phyloP scores from a whole-genome alignment of 2,888 invertebrate species.

The Muscina levida region DNA sequence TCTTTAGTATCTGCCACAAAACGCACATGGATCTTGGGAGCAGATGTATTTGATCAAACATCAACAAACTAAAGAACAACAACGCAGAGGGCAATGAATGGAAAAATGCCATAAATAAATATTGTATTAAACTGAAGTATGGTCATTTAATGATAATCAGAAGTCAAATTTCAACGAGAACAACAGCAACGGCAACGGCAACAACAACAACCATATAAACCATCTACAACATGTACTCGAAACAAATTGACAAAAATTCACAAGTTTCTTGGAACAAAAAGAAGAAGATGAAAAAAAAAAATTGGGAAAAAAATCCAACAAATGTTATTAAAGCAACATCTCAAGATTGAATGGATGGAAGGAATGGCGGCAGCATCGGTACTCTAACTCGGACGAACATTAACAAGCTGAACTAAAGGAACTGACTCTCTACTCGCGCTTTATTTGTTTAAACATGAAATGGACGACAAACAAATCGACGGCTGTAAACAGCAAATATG shows the following conservation, averaged over 20 bases:
- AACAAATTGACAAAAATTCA: conserved; percentile 40
- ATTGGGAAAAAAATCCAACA: conserved; percentile 23
- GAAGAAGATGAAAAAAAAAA: not conserved
- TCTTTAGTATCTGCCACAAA: conserved; percentile 31
- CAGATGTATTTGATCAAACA: conserved; percentile 57
- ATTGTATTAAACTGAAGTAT: conserved; percentile 45
- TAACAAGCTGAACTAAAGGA: not conserved
- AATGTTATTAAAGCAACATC: conserved; percentile 41
- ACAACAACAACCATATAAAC: too few relatives aligned
- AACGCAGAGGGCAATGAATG: not conserved
- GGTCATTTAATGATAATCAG: conserved; percentile 44
- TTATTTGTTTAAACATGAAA: conserved; percentile 46
- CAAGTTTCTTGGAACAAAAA: conserved; percentile 52
- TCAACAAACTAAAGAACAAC: conserved; percentile 4
- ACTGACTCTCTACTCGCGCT: conserved; percentile 19
- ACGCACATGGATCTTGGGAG: conserved; percentile 12
- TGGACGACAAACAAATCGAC: not conserved
- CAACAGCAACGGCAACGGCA: conserved; percentile 2
- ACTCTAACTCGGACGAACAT: not conserved
- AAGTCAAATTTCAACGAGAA: conserved; percentile 54
- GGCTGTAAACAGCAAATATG: conserved; percentile 46
- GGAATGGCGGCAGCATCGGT: too few relatives aligned
- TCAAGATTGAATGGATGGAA: too few relatives aligned
- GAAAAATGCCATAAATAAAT: conserved; percentile 34
- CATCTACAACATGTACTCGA: not conserved